Percentiles rank a stretch among this genome's conserved stretches.
Conservation (phyloP, 2,888 invertebrate species). For the Diplazon laetatorius region DNA sequence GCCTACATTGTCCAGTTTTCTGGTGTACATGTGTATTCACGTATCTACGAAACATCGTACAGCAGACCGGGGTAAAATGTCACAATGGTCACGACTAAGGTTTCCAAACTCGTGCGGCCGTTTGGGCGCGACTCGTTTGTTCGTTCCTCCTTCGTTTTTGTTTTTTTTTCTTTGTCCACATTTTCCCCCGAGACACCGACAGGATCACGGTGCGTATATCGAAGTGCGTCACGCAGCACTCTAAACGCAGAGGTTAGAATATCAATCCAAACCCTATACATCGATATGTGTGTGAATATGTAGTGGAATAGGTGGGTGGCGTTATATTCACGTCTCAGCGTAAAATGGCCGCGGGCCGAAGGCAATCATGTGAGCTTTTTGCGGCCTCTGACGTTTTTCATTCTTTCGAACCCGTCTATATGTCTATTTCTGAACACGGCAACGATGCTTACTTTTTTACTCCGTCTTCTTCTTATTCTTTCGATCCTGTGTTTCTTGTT, state of each 20-base stretch:
- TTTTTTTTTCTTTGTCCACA: too few relatives aligned
- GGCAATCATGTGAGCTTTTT: slow-evolving; percentile 25
- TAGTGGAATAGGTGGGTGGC: neutral
- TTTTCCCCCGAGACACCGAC: too few relatives aligned
- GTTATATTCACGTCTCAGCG: slow-evolving; percentile 8
- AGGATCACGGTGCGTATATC: too few relatives aligned
- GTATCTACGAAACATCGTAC: too few relatives aligned
- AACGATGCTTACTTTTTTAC: slow-evolving; percentile 18
- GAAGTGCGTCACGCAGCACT: slow-evolving; percentile 7
- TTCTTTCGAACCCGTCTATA: slow-evolving; percentile 7
- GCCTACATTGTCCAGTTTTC: too few relatives aligned
- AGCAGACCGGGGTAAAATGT: too few relatives aligned
- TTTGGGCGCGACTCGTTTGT: too few relatives aligned
- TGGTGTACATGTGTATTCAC: too few relatives aligned
- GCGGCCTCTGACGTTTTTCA: slow-evolving; percentile 32
- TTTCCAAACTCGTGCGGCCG: too few relatives aligned
- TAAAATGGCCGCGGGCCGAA: slow-evolving; percentile 4
- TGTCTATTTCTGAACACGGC: slow-evolving; percentile 52
- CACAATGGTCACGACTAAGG: too few relatives aligned
- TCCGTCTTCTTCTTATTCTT: slow-evolving; percentile 14
- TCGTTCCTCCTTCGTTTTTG: too few relatives aligned
- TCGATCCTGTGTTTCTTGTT: slow-evolving; percentile 26
- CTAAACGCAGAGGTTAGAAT: neutral
- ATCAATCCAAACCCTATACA: neutral
- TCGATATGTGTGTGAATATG: neutral